Evolutionary conservation across 2,888 invertebrate genomes (phyloP).

Genomic region (Autographa pulchrina): DNA sequence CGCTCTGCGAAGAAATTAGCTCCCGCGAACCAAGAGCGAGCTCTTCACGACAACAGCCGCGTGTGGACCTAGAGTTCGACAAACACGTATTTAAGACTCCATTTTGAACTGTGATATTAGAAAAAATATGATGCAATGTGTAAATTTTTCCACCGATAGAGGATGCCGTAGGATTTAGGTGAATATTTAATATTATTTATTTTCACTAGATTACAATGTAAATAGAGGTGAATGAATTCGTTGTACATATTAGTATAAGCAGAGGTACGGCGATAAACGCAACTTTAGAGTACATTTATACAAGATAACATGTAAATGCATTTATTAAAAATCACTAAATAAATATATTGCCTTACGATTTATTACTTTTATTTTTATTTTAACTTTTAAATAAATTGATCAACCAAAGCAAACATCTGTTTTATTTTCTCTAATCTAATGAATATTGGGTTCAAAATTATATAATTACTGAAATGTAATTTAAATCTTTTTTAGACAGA

Average conservation of each 20-base stretch:
- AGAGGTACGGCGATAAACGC: conserved; percentile 53
- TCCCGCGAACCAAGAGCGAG: conserved; percentile 58
- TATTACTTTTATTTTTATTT: conserved; percentile 30
- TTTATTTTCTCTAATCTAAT: too few species aligned
- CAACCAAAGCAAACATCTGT: too few species aligned
- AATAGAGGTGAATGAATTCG: conserved; percentile 71
- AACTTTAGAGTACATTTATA: conserved; percentile 55
- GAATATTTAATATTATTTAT: conserved; percentile 82
- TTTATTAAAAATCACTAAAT: conserved; percentile 76
- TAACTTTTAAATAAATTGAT: too few species aligned
- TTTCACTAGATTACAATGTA: conserved; percentile 76
- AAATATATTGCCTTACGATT: conserved; percentile 66
- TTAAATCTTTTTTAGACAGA: neutral
- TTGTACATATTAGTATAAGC: conserved; percentile 80
- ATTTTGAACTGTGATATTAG: conserved; percentile 87
- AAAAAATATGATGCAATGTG: conserved; percentile 58
- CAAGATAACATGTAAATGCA: conserved; percentile 73
- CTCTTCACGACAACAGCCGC: conserved; percentile 59
- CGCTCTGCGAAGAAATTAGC: conserved; percentile 74
- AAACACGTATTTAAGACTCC: conserved; percentile 83
- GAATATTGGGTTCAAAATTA: too few species aligned
- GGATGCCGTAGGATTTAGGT: conserved; percentile 59
- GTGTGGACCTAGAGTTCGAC: conserved; percentile 67
- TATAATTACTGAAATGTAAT: too few species aligned
- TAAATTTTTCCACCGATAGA: conserved; percentile 81